Evolutionary conservation across 1,140 invertebrate species (phyloP), one percentile per base, ranked within the genome.

Genomic region (Lepidurus arcticus): DNA sequence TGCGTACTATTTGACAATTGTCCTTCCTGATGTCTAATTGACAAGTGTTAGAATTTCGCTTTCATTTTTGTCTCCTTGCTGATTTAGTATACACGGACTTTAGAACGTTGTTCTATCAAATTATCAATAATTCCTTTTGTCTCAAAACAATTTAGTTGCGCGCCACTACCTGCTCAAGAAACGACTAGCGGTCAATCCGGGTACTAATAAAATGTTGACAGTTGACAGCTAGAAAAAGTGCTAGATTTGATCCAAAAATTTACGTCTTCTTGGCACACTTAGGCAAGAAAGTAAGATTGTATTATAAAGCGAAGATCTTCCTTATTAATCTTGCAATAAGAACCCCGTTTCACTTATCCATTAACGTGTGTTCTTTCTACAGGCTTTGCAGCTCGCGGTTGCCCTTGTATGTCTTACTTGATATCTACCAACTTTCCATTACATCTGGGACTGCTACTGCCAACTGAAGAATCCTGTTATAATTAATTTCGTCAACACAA

Each of bases 201-300:
- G 53, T 65, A 65, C 53, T 65, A 65, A 65, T 13, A 65, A 65
- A 65, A 65, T 65, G 53, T 65, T 65, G 53, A 65, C 53, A 65
- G 53, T 65, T 65, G 53, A 65, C 53, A 65, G 53, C 53, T 65
- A 65, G 34, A 34, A 65, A 65, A 65, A 65, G 53, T 65, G 16
- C 8, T 65, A 65, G 21, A 65, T 65, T 13, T 16, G 21, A 65
- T 34, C 34, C 34, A 34, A 34, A 34, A 34, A 34, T 34, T 34
- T 34, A 4, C 34, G 34, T 34, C 34, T 34, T 34, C 34, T 34
- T 34, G 34, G 34, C 4, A 34, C 34, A 34, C 34, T 34, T 34
- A 34, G 34, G 34, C 34, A 34, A 34, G 34, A 34, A 34, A 34
- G 2, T 34, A 34, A 34, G 34, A 34, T 34, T 34, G 2, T 4